Conservation (phyloP, 2,888 invertebrate genomes). For the Lycaena phlaeas region DNA sequence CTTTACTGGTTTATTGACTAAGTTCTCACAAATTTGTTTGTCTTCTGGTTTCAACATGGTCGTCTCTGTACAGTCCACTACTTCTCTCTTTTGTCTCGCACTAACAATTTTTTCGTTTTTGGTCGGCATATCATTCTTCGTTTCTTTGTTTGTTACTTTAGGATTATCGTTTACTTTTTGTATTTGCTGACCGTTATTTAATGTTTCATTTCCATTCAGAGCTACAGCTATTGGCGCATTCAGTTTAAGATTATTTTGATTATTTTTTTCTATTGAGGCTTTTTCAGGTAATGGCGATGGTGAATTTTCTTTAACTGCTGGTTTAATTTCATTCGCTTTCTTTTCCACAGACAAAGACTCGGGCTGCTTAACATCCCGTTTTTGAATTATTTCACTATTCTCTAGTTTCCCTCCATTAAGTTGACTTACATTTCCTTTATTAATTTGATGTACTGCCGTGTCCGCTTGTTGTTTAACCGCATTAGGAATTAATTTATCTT, state of each 20-base stretch:
- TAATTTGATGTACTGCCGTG: too few relatives aligned
- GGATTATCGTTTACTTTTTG: background rate
- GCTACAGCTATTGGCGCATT: conserved; percentile 41
- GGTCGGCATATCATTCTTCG: conserved; percentile 15
- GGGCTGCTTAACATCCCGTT: too few relatives aligned
- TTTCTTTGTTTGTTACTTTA: background rate
- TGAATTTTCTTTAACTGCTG: background rate
- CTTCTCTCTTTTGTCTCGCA: conserved; percentile 37
- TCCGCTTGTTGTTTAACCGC: too few relatives aligned
- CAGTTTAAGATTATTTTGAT: too few relatives aligned
- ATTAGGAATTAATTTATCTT: too few relatives aligned
- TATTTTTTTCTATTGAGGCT: too few relatives aligned
- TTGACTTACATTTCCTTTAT: too few relatives aligned
- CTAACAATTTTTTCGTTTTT: conserved; percentile 1
- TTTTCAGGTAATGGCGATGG: background rate
- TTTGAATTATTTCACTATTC: background rate
- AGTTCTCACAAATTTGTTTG: conserved; percentile 39
- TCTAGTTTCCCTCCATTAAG: too few relatives aligned
- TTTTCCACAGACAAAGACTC: too few relatives aligned
- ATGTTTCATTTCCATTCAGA: conserved; percentile 26
- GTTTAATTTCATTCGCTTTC: background rate
- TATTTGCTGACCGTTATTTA: conserved; percentile 11
- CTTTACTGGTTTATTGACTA: conserved; percentile 21
- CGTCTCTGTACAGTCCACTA: conserved; percentile 44
- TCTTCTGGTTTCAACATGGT: conserved; percentile 34